phyloP scores from a whole-genome alignment of 1,140 invertebrate genomes.

The Diorhabda carinulata region DNA sequence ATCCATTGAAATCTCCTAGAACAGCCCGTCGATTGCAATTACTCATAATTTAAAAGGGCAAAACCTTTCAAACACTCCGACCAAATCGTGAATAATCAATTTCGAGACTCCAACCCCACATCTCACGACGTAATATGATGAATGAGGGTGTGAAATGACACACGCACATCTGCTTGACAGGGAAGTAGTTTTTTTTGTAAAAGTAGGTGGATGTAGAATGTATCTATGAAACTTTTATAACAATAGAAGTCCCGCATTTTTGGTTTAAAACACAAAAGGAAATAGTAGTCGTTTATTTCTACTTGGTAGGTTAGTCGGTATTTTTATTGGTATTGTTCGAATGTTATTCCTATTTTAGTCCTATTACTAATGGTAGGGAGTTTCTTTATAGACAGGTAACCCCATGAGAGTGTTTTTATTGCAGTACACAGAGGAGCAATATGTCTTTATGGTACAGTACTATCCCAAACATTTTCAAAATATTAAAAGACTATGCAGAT shows the following conservation, averaged over 20 bases:
- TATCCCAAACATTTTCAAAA: too few relatives aligned
- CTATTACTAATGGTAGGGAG: too few relatives aligned
- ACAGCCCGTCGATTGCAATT: neutral
- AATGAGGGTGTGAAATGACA: conserved; percentile 2
- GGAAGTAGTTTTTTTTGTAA: conserved; percentile 1
- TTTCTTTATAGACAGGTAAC: too few relatives aligned
- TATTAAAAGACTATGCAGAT: too few relatives aligned
- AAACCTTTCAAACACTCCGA: neutral
- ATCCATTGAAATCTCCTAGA: neutral
- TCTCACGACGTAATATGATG: neutral
- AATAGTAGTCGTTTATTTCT: neutral
- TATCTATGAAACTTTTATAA: neutral
- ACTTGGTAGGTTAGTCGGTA: neutral
- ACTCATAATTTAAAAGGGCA: neutral
- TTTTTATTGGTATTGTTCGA: neutral
- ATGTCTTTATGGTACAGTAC: too few relatives aligned
- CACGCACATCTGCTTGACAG: neutral
- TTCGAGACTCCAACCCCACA: neutral
- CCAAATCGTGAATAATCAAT: conserved; percentile 1
- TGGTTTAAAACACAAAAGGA: conserved; percentile 2
- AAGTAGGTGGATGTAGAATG: neutral
- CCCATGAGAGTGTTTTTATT: too few relatives aligned
- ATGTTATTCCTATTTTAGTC: neutral
- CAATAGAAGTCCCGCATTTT: neutral
- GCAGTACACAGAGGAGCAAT: too few relatives aligned